phyloP scores from a whole-genome alignment of 2,113 vertebrate genomes.

The Paramormyrops kingsleyae region DNA sequence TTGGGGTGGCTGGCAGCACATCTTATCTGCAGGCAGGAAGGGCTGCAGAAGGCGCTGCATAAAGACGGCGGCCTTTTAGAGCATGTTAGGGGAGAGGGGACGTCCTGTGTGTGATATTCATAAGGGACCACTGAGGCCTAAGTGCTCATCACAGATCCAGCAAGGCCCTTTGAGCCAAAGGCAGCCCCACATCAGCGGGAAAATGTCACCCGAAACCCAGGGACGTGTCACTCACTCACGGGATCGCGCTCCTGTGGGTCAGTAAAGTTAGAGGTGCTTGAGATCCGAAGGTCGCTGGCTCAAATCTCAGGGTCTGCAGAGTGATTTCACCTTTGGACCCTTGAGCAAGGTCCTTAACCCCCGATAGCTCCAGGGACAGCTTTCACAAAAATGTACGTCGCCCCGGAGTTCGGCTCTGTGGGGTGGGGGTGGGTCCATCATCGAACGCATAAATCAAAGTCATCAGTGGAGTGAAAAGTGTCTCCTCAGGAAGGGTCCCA shows the following conservation, averaged over 20 bases:
- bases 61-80: conserved; percentile 16
- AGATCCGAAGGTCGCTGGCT: neutral
- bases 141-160: neutral
- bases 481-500: neutral
- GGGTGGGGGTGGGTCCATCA: neutral
- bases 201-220: neutral
- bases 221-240: neutral
- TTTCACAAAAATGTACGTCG: neutral
- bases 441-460: neutral
- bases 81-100: conserved; percentile 31
- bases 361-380: neutral
- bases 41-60: conserved; percentile 15
- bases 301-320: neutral
- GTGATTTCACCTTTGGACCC: neutral
- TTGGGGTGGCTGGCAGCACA: conserved; percentile 27
- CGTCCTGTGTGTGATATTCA: conserved; percentile 32
- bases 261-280: neutral
- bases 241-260: neutral
- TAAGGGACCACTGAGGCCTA: conserved; percentile 26
- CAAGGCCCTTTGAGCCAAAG: conserved; percentile 17
- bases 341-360: neutral
- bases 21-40: conserved; percentile 29
- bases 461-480: neutral
- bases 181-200: neutral
- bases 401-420: neutral